Evolutionary conservation across 2,113 vertebrate species (phyloP), one percentile per base, ranked within the genome.

Genomic region (Tamias sibiricus): DNA sequence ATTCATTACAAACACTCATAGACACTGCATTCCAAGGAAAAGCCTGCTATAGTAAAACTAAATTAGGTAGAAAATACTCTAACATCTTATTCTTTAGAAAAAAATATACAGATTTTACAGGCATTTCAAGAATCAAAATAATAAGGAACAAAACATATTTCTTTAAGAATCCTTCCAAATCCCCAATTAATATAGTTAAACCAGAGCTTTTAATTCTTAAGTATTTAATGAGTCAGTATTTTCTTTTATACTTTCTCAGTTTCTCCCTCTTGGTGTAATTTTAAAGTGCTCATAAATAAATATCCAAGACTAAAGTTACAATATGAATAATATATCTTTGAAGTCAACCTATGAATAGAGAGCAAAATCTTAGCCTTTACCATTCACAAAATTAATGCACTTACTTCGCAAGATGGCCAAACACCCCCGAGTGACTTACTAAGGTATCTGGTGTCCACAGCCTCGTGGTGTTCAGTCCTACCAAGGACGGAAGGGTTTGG

Each of bases 401-500:
- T 80, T 16, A 37, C 49, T 93, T 87, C 92, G 84, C 90, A 49
- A 85, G 90, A 94, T 35, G 37, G 76, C 20, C 92, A 88, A 95
- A 95, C 75, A 97, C 86, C 96, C 74, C 59, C 47, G 14, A 97
- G 91, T 97, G 97, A 99, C 99, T 99, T 99, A 99, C 99, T 98
- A 98, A 98, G 96, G 97, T 94, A 82, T 98, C 98, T 97, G 98
- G 96, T 69, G 98, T 98, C 84, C 96, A 97, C 93, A 98, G 98
- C 95, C 95, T 98, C 76, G 99, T 99, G 97, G 98, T 98, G 81
- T 99, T 99, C 93, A 99, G 98, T 98, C 99, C 99, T 88, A 99
- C 99, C 97, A 99, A 98, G 59, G 99, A 99, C 22, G 99, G 99
- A 95, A 99, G 99, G 32, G 98, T 99, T 99, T 99, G 99, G 98